Evolutionary conservation across 2,113 vertebrate species (phyloP).

Genomic region (Antigone vipio): DNA sequence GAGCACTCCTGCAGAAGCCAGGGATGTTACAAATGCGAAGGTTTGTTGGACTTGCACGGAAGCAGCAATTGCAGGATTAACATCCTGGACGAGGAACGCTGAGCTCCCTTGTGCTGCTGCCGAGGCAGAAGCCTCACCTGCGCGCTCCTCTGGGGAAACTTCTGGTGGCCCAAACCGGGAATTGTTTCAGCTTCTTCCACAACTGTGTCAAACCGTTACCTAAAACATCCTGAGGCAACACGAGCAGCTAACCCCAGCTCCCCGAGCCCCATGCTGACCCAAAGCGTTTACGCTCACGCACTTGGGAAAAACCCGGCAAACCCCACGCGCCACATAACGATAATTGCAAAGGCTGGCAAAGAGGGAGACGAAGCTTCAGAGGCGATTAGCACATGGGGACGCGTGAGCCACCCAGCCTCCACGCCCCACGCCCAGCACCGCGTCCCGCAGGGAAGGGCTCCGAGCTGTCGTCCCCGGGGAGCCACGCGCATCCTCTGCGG

Average conservation of each 20-base stretch:
- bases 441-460: not conserved
- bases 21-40: not conserved
- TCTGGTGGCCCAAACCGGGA: not conserved
- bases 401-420: not conserved
- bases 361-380: not conserved
- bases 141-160: not conserved
- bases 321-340: not conserved
- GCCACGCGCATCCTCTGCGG: accelerated
- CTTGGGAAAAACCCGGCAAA: too few relatives aligned
- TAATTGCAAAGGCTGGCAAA: not conserved
- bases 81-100: not conserved
- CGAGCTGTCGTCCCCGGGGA: accelerated
- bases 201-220: not conserved
- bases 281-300: accelerated
- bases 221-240: not conserved
- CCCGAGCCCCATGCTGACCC: accelerated
- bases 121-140: not conserved
- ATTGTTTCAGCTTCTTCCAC: not conserved
- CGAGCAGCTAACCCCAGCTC: not conserved
- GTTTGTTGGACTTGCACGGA: not conserved
- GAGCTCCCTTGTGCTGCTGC: not conserved
- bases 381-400: accelerated
- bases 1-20: not conserved
- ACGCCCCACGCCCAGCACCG: accelerated
- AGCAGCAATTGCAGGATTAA: not conserved